Conservation (phyloP, 2,888 invertebrate genomes). For the Rhyacophila evoluta region DNA sequence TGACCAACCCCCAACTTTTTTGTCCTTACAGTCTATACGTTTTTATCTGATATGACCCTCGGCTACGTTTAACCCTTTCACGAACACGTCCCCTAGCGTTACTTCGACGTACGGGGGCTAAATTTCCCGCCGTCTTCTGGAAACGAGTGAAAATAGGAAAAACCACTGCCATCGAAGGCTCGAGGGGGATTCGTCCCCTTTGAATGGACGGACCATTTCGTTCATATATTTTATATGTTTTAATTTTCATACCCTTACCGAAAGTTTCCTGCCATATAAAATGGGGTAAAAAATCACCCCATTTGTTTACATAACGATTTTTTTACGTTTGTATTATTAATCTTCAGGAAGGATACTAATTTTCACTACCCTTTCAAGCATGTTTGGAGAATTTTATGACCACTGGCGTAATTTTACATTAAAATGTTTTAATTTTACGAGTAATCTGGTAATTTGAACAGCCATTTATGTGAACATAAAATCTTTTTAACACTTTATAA, state of each 20-base stretch:
- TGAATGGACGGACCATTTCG: slow-evolving; percentile 25
- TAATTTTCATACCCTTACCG: slow-evolving; percentile 43
- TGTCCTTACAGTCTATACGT: slow-evolving; percentile 39
- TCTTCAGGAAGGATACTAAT: slow-evolving; percentile 49
- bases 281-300: slow-evolving; percentile 37
- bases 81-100: neutral
- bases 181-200: slow-evolving; percentile 20
- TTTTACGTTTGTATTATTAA: slow-evolving; percentile 44
- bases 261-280: slow-evolving; percentile 26
- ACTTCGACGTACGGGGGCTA: neutral
- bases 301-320: slow-evolving; percentile 48
- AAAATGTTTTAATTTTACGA: neutral
- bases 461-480: no score
- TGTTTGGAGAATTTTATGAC: neutral
- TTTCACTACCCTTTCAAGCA: slow-evolving; percentile 23
- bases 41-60: slow-evolving; percentile 52
- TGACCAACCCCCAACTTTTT: slow-evolving; percentile 42
- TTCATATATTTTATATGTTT: slow-evolving; percentile 47
- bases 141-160: slow-evolving; percentile 52
- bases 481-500: no score
- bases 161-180: slow-evolving; percentile 43
- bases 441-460: neutral
- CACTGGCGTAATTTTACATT: neutral
- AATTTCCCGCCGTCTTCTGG: slow-evolving; percentile 16
- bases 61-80: slow-evolving; percentile 49